These are phyloP conservation scores for Zaprionus lachaisei DNA, from an alignment of 1,140 invertebrate genomes.

Conservation along the genomic window DNA sequence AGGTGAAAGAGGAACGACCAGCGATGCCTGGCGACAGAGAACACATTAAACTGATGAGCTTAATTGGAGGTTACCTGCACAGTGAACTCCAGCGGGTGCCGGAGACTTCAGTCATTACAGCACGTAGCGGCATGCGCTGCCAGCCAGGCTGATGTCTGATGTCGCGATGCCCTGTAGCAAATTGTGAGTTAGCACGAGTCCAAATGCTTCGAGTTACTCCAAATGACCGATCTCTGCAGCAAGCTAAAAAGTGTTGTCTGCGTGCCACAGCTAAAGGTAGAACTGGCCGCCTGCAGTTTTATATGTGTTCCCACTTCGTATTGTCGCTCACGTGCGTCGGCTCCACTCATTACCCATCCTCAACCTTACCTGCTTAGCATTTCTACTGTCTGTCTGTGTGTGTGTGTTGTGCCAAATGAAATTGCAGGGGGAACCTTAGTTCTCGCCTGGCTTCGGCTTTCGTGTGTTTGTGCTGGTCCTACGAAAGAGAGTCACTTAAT, in stretches of 20 bases:
- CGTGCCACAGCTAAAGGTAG: neutral
- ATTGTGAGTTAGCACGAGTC: neutral
- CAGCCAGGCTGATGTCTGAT: neutral
- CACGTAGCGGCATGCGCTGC: constrained; percentile 34
- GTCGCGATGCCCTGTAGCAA: neutral
- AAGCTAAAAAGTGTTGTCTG: constrained; percentile 21
- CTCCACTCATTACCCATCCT: neutral
- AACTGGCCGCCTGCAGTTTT: constrained; percentile 54
- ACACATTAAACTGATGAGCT: constrained; percentile 82
- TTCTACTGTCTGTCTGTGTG: constrained; percentile 26
- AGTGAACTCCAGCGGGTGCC: constrained; percentile 28
- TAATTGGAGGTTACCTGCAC: constrained; percentile 78
- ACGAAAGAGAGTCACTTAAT: constrained; percentile 68
- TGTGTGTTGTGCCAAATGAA: constrained; percentile 52
- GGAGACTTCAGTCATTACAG: constrained; percentile 50
- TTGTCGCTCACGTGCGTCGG: constrained; percentile 47
- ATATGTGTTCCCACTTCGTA: constrained; percentile 50
- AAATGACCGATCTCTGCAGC: neutral
- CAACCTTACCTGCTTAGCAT: neutral
- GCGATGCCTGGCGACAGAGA: constrained; percentile 62
- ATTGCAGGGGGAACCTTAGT: constrained; percentile 36
- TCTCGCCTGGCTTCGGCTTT: neutral
- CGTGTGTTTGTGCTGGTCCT: constrained; percentile 39
- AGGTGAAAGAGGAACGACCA: constrained; percentile 20
- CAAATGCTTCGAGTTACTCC: neutral